phyloP scores from a whole-genome alignment of 2,888 invertebrate genomes.

The Trypoxylon attenuatum region DNA sequence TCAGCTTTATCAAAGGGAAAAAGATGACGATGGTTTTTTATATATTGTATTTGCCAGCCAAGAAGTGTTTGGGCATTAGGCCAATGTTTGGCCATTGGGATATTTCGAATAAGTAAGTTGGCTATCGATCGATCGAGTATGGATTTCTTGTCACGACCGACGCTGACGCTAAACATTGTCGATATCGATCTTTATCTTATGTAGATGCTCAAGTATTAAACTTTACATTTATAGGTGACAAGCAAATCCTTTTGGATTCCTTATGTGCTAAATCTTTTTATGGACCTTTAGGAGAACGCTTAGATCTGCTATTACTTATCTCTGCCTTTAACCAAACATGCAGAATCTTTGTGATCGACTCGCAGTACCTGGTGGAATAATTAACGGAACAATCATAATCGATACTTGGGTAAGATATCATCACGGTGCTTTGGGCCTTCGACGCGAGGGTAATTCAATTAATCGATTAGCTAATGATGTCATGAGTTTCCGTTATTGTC shows the following conservation, averaged over 20 bases:
- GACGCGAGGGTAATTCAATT: slow-evolving; percentile 32
- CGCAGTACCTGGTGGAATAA: slow-evolving; percentile 54
- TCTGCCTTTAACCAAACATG: slow-evolving; percentile 40
- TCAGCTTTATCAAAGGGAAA: slow-evolving; percentile 86
- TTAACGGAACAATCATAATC: slow-evolving; percentile 47
- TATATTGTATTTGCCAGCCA: slow-evolving; percentile 94
- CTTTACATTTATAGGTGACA: slow-evolving; percentile 31
- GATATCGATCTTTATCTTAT: too few relatives aligned
- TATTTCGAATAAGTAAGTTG: slow-evolving; percentile 33
- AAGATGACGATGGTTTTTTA: slow-evolving; percentile 89
- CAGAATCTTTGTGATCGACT: slow-evolving; percentile 54
- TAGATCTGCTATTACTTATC: slow-evolving; percentile 45
- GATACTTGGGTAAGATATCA: slow-evolving; percentile 36
- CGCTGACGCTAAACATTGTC: too few relatives aligned
- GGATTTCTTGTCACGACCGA: too few relatives aligned
- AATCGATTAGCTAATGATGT: slow-evolving; percentile 12
- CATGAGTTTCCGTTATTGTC: slow-evolving; percentile 14
- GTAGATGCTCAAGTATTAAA: too few relatives aligned
- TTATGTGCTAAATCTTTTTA: slow-evolving; percentile 34
- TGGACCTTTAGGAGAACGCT: slow-evolving; percentile 28
- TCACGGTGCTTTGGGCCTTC: slow-evolving; percentile 46
- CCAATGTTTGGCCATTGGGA: neutral
- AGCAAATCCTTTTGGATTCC: slow-evolving; percentile 23
- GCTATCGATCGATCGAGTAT: too few relatives aligned
- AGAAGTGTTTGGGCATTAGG: slow-evolving; percentile 85